Conservation (phyloP, 2,113 vertebrate genomes). For the Protomyctophum bolini region DNA sequence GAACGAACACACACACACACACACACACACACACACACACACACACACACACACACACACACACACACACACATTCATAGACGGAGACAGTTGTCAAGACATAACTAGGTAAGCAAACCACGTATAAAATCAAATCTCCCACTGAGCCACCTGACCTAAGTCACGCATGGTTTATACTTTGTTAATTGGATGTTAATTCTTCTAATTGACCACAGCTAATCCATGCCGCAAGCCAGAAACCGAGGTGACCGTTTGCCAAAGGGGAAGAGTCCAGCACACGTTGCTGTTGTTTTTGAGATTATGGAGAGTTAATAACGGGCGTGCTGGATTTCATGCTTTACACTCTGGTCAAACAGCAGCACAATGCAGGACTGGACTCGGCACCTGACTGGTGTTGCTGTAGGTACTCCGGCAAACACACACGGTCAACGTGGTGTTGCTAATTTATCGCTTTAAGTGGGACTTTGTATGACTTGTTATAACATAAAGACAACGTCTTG, state of each 20-base stretch:
- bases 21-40: conserved; percentile 18
- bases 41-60: conserved; percentile 26
- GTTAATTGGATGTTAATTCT: conserved; percentile 53
- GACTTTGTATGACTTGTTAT: no score
- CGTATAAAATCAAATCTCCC: conserved; percentile 13
- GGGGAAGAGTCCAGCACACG: conserved; percentile 67
- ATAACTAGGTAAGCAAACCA: background rate
- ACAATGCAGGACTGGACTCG: conserved; percentile 68
- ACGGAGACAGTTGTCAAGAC: background rate
- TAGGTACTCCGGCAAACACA: background rate
- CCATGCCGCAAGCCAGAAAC: conserved; percentile 46
- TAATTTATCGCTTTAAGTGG: no score
- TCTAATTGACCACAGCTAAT: conserved; percentile 51
- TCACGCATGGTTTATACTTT: conserved; percentile 33
- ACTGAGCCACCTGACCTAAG: conserved; percentile 2
- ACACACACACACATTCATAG: conserved; percentile 12
- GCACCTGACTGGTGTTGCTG: conserved; percentile 34
- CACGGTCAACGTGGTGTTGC: no score
- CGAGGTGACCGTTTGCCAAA: conserved; percentile 71
- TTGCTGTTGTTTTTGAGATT: conserved; percentile 58
- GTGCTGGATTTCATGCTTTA: conserved; percentile 43
- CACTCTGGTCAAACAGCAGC: conserved; percentile 59
- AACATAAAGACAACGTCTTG: no score
- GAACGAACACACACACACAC: conserved; percentile 3
- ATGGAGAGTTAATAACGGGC: conserved; percentile 27